These are phyloP conservation scores for Lepetodrilus schrolli DNA, from an alignment of 2,888 invertebrate genomes.

Conservation along the genomic window DNA sequence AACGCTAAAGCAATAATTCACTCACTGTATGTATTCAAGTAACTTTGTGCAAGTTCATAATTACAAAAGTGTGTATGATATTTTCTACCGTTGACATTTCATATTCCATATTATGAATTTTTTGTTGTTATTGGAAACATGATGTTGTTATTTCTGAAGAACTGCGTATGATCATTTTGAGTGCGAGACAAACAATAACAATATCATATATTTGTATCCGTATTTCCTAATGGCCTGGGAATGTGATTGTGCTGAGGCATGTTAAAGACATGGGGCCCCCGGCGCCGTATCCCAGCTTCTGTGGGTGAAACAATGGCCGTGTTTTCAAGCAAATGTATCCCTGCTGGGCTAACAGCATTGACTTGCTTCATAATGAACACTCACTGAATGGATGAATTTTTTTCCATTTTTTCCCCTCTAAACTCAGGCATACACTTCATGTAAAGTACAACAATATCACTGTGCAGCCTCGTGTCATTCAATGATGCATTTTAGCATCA, in stretches of 20 bases:
- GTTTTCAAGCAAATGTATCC: neutral
- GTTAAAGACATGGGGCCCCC: neutral
- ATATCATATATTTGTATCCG: neutral
- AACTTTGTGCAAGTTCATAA: no score
- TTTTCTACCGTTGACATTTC: no score
- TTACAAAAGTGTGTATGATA: no score
- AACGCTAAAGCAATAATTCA: no score
- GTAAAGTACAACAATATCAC: neutral
- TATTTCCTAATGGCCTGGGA: neutral
- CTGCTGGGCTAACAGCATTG: neutral
- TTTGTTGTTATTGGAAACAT: no score
- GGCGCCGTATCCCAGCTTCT: neutral
- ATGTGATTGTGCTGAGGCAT: neutral
- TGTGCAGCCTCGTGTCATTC: neutral
- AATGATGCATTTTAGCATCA: slow-evolving; percentile 2
- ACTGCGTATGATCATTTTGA: no score
- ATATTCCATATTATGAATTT: no score
- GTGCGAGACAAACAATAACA: neutral
- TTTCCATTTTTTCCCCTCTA: neutral
- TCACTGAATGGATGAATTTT: slow-evolving; percentile 8
- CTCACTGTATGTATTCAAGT: no score
- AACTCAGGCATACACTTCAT: neutral
- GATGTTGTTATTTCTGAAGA: no score
- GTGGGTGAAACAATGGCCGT: neutral
- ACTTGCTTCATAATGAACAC: slow-evolving; percentile 10